Conservation (phyloP, 2,888 invertebrate genomes). For the Belgica antarctica region DNA sequence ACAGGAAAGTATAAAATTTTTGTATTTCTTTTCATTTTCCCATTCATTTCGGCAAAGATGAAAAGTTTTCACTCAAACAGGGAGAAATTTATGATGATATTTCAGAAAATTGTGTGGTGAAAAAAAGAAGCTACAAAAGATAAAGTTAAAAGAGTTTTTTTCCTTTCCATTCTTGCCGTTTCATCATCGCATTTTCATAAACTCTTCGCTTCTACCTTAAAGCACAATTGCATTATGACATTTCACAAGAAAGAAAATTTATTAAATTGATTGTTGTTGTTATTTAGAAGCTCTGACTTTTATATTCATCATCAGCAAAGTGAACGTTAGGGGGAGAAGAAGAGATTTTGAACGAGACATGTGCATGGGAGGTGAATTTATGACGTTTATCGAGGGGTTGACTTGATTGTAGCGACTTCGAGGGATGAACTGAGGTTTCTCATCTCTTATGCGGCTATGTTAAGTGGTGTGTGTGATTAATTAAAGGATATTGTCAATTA, state of each 20-base stretch:
- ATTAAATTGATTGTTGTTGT: constrained; percentile 43
- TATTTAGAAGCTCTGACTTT: constrained; percentile 31
- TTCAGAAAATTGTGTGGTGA: constrained; percentile 8
- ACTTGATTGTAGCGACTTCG: constrained; percentile 4
- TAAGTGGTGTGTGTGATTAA: constrained; percentile 43
- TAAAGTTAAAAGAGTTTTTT: constrained; percentile 14
- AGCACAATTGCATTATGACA: constrained; percentile 25
- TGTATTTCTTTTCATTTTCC: constrained; percentile 15
- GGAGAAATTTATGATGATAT: constrained; percentile 24
- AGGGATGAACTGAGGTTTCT: constrained; percentile 7
- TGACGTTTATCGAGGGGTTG: constrained; percentile 32
- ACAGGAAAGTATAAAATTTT: constrained; percentile 27
- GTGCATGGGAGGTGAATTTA: constrained; percentile 40
- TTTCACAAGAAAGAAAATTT: constrained; percentile 10
- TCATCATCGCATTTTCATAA: constrained; percentile 25
- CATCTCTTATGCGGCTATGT: constrained; percentile 18
- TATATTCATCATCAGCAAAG: constrained; percentile 8
- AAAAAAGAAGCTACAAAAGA: neutral
- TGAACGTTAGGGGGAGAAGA: too few relatives aligned
- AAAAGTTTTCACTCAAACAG: constrained; percentile 11
- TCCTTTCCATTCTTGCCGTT: neutral
- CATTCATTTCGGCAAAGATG: neutral
- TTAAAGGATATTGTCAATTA: constrained; percentile 43
- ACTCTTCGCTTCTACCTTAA: neutral
- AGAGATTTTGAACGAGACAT: constrained; percentile 14